phyloP scores from a whole-genome alignment of 2,888 invertebrate genomes.

The Napeogenes sylphis region DNA sequence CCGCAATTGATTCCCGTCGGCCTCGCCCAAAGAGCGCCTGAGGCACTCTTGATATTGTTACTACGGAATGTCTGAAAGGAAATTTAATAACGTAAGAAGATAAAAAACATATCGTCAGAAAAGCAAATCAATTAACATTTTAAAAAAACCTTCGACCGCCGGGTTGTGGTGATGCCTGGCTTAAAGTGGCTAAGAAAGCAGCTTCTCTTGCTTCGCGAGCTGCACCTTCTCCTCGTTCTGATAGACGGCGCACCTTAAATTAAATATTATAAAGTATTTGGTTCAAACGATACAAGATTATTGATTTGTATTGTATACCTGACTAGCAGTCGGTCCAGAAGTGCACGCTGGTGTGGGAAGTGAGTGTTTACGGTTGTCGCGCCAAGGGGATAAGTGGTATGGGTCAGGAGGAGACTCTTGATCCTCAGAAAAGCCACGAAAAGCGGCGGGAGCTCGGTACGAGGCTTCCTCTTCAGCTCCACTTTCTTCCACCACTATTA shows the following conservation, averaged over 20 bases:
- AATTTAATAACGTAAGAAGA: constrained; percentile 12
- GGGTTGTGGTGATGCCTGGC: constrained; percentile 84
- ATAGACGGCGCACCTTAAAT: constrained; percentile 83
- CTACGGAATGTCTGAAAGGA: constrained; percentile 85
- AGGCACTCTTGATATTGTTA: constrained; percentile 90
- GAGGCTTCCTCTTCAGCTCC: constrained; percentile 81
- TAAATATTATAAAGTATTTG: no score
- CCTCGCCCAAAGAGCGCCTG: constrained; percentile 85
- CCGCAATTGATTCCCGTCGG: constrained; percentile 89
- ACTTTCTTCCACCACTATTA: constrained; percentile 90
- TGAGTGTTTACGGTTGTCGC: constrained; percentile 88
- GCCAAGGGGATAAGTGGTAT: constrained; percentile 88
- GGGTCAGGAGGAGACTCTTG: constrained; percentile 89
- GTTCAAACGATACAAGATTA: not conserved
- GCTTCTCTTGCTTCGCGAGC: constrained; percentile 88
- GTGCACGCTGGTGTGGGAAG: constrained; percentile 90
- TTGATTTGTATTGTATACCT: constrained; percentile 74
- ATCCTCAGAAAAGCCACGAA: constrained; percentile 81
- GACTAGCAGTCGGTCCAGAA: constrained; percentile 91
- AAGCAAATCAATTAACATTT: not conserved
- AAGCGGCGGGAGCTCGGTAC: constrained; percentile 72
- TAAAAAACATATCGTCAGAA: not conserved
- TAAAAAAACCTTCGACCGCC: constrained; percentile 79
- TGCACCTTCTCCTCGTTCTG: constrained; percentile 86
- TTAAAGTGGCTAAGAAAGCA: constrained; percentile 89